phyloP scores from a whole-genome alignment of 2,888 invertebrate species.

The Adelognathus sp. region DNA sequence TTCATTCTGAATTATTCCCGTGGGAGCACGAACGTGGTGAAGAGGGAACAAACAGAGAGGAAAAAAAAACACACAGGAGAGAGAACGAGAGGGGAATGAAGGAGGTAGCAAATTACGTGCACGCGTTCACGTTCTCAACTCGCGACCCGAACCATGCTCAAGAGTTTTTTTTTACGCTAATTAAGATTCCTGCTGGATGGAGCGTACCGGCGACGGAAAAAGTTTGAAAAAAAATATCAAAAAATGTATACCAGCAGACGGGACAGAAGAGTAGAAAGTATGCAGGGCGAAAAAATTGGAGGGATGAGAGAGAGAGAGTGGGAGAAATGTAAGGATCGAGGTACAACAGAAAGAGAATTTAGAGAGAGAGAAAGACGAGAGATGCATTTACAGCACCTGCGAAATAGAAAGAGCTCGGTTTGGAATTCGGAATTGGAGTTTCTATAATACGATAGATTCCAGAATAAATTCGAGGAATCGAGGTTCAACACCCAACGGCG shows the following conservation, averaged over 20 bases:
- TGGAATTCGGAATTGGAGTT: conserved; percentile 54
- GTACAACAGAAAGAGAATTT: not conserved
- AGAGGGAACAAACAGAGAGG: conserved; percentile 8
- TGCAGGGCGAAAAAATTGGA: not conserved
- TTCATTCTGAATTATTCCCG: conserved; percentile 19
- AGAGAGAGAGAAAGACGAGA: not conserved
- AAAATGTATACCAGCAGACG: not conserved
- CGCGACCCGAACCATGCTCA: conserved; percentile 50
- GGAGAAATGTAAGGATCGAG: not conserved
- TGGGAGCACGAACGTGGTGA: not conserved
- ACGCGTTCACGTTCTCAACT: conserved; percentile 51
- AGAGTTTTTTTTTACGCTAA: conserved; percentile 60
- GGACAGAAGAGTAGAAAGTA: conserved; percentile 14
- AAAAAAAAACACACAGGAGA: conserved; percentile 8
- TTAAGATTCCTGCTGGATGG: conserved; percentile 55
- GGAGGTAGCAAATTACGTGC: conserved; percentile 56
- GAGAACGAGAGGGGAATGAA: not conserved
- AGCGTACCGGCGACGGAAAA: conserved; percentile 44
- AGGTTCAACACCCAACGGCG: conserved; percentile 7
- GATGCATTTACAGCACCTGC: conserved; percentile 57
- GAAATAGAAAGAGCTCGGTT: conserved; percentile 49
- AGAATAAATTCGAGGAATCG: conserved; percentile 25
- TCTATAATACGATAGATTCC: conserved; percentile 13
- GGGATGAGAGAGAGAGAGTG: not conserved
- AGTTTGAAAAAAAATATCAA: conserved; percentile 18